Evolutionary conservation across 64 coral and sea anemone species (phyloP).

Genomic region (Orbicella faveolata): DNA sequence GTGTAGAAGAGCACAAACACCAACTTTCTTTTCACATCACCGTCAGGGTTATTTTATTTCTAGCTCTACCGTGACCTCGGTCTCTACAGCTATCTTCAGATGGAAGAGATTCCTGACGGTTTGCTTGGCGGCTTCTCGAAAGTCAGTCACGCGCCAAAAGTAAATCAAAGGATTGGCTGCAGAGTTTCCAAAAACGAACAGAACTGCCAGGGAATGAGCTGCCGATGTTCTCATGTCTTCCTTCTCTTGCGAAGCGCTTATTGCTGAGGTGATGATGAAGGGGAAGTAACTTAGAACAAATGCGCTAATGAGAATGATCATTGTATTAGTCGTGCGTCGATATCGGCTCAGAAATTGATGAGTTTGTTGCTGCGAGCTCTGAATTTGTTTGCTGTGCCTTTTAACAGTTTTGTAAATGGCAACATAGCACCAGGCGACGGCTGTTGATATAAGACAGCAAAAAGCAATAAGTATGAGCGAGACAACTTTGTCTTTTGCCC

Average conservation of each 20-base stretch:
- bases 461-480: too few species aligned
- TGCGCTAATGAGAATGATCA: neutral
- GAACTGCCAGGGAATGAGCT: too few species aligned
- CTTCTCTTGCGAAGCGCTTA: neutral
- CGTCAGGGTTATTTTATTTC: neutral
- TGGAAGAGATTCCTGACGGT: constrained; percentile 1
- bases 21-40: too few species aligned
- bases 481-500: too few species aligned
- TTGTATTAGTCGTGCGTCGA: constrained; percentile 13
- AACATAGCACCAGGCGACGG: too few species aligned
- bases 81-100: too few species aligned
- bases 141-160: neutral
- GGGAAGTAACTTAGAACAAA: constrained; percentile 12
- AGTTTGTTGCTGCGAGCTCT: neutral
- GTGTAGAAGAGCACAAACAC: too few species aligned
- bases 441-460: too few species aligned
- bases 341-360: neutral
- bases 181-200: too few species aligned
- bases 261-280: neutral
- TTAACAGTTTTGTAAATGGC: too few species aligned
- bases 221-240: too few species aligned
- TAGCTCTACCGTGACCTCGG: neutral
- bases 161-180: too few species aligned
- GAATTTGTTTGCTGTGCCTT: neutral
- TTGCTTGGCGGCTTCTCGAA: neutral